phyloP scores from a whole-genome alignment of 2,113 vertebrate species.

The Rhabdornis inornatus region DNA sequence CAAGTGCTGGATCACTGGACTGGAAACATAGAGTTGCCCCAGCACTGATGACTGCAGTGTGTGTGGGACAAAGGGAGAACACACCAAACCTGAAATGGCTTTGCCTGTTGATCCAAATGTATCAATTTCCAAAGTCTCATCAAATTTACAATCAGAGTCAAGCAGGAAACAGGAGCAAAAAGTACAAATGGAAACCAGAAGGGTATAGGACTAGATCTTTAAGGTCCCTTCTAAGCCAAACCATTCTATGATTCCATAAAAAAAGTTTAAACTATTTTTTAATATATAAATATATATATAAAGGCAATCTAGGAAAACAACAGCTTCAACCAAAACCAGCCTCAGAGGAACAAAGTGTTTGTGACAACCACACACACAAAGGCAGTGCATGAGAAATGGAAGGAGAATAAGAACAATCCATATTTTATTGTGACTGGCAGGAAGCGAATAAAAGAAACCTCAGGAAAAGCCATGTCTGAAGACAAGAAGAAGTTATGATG shows the following conservation, averaged over 20 bases:
- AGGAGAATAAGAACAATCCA: background rate
- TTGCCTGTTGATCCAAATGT: background rate
- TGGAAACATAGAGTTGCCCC: background rate
- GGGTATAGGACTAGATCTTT: background rate
- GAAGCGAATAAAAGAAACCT: background rate
- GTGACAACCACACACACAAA: background rate
- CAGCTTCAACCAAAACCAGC: background rate
- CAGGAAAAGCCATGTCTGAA: background rate
- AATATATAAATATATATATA: background rate
- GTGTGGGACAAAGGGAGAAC: background rate
- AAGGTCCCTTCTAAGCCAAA: background rate
- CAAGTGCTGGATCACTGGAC: background rate
- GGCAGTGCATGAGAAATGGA: background rate
- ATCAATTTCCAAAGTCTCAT: background rate
- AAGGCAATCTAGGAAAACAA: background rate
- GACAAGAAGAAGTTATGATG: background rate
- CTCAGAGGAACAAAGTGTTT: background rate
- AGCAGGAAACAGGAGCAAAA: background rate
- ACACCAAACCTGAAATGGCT: background rate
- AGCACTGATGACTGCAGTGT: background rate
- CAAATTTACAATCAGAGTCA: background rate
- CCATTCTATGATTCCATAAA: background rate
- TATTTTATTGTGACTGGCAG: background rate
- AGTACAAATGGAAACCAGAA: background rate
- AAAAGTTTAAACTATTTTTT: background rate